Evolutionary conservation across 2,797 vertebrate genomes (phyloP).

Genomic region (Kryptolebias ocellatus): DNA sequence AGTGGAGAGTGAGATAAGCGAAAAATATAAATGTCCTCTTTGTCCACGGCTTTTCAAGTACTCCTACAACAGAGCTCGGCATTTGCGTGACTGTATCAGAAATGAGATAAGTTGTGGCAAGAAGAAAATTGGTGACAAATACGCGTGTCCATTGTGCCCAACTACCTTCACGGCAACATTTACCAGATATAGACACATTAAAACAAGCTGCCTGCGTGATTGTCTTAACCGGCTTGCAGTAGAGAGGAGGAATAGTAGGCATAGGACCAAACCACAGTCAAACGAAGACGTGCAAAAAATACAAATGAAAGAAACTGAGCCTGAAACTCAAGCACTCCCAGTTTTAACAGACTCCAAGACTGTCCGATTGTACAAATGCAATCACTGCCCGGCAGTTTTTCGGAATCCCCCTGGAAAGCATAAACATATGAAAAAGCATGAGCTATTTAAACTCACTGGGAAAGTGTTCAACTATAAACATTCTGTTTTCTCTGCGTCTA

Average conservation of each 20-base stretch:
- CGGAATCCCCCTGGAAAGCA: constrained; percentile 75
- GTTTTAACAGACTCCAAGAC: background rate
- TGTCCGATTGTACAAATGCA: constrained; percentile 66
- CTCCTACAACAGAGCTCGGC: constrained; percentile 76
- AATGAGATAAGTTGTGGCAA: constrained; percentile 49
- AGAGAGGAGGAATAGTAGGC: constrained; percentile 17
- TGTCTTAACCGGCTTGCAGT: constrained; percentile 53
- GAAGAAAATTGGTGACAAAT: constrained; percentile 62
- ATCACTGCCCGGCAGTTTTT: constrained; percentile 77
- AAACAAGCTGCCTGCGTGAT: constrained; percentile 67
- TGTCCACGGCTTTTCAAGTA: constrained; percentile 80
- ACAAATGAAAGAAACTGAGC: constrained; percentile 25
- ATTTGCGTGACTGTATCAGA: constrained; percentile 80
- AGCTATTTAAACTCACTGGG: constrained; percentile 69
- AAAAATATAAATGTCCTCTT: constrained; percentile 77
- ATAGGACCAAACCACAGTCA: background rate
- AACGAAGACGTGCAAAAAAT: constrained; percentile 23
- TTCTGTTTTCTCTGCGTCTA: constrained; percentile 34
- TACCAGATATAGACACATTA: constrained; percentile 79
- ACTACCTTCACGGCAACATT: constrained; percentile 62
- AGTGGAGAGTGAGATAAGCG: constrained; percentile 5
- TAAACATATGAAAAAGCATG: constrained; percentile 81
- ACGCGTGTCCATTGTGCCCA: constrained; percentile 78
- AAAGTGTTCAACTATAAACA: constrained; percentile 61
- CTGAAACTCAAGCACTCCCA: constrained; percentile 21